Conservation (phyloP, 2,888 invertebrate species). For the Chalcis sispes region DNA sequence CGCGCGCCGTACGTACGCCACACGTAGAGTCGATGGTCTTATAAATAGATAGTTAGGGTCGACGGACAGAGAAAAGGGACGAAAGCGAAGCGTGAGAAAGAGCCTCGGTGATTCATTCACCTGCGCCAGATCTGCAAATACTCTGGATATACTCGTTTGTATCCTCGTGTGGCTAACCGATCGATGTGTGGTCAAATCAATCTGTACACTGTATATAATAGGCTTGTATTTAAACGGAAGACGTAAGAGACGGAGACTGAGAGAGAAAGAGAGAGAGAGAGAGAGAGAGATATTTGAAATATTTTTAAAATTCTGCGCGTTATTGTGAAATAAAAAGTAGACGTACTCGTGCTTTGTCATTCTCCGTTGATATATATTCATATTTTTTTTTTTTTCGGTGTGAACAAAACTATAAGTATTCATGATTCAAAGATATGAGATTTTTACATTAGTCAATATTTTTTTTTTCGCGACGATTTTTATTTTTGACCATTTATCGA, state of each 20-base stretch:
- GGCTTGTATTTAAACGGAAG: too few species aligned
- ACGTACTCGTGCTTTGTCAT: too few species aligned
- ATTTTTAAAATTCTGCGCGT: slow-evolving; percentile 20
- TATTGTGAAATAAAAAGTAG: background rate
- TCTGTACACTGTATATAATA: background rate
- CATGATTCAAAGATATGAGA: too few species aligned
- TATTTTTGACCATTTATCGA: too few species aligned
- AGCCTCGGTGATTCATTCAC: slow-evolving; percentile 64
- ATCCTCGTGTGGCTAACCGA: background rate
- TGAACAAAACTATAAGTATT: too few species aligned
- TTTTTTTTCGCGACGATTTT: too few species aligned
- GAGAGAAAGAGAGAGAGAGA: too few species aligned
- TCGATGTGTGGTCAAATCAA: slow-evolving; percentile 29
- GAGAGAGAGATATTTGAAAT: background rate
- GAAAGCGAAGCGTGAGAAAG: slow-evolving; percentile 64
- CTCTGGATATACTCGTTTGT: background rate
- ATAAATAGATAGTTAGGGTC: slow-evolving; percentile 74
- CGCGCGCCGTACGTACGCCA: too few species aligned
- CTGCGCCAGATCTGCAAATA: slow-evolving; percentile 46
- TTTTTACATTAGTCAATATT: too few species aligned
- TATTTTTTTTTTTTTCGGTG: background rate
- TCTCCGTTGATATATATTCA: background rate
- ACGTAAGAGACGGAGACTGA: background rate
- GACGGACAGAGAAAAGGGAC: slow-evolving; percentile 70
- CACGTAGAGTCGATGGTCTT: slow-evolving; percentile 59